Base-by-base conservation (phyloP, 2,113 vertebrate species). In the Brachirus orientalis region DNA sequence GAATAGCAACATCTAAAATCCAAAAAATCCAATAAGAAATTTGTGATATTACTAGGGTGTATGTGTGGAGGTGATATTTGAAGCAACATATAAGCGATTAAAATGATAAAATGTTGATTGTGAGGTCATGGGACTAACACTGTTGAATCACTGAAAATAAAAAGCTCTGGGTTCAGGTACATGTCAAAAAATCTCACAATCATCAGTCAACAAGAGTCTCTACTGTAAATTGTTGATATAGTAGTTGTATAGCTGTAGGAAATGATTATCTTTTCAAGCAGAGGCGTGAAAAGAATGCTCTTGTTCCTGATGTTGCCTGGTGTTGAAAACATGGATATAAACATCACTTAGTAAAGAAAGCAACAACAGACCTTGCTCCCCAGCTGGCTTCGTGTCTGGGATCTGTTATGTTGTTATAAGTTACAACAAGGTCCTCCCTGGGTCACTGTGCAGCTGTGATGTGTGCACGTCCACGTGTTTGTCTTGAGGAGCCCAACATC, bases 381-480 rank as follows among this genome's bases (percentile, higher is more conserved):
- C 16, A 45, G 48, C 73, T 86, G 85, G 76, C 74, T 45, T 41
- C 36, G 0, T 54, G 68, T 77, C 80, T 3, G 3, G 50, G 47
- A 19, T 71, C 47, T 70, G 65, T 45, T 46, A 16, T 28, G 61
- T 59, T 69, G 53, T 50, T 51, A 20, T 57, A 35, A 11, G 40
- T 37, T 69, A 74, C 66, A 79, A 63, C 59, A 81, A 69, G 66
- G 63, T 75, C 20, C 54, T 79, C 55, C 83, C 44, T 66, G 75
- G 84, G 79, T 86, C 77, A 71, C 57, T 60, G 77, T 68, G 44
- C 62, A 50, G 36, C 38, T 40, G 18, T 36, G 38, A 58, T 28
- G 37, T 50, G 47, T 40, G 20, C 63, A 17, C 19, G n/a, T 68
- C 55, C 40, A 63, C 68, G 60, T 38, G 10, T 61, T 56, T 59